Conservation (phyloP, 2,113 vertebrate genomes). For the Pandion haliaetus region DNA sequence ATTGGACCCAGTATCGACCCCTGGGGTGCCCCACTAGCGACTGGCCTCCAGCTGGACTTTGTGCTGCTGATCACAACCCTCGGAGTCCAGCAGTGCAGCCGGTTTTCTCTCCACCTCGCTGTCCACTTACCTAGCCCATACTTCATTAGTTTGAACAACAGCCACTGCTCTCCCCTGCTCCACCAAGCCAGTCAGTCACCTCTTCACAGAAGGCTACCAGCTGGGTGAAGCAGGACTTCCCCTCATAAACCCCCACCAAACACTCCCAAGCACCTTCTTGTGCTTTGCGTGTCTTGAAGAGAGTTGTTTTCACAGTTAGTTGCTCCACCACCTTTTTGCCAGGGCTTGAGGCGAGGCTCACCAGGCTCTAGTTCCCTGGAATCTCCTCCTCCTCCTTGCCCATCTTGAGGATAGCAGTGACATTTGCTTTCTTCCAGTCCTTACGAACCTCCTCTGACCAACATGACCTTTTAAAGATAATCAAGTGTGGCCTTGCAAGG, state of each 20-base stretch:
- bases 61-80: background rate
- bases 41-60: background rate
- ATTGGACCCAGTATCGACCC: rapidly evolving
- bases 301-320: background rate
- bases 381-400: background rate
- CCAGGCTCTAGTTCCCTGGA: background rate
- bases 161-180: background rate
- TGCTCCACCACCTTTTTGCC: background rate
- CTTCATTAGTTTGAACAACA: background rate
- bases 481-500: background rate
- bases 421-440: background rate
- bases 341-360: background rate
- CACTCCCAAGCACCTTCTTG: background rate
- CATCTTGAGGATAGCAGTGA: background rate
- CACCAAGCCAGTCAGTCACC: background rate
- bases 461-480: background rate
- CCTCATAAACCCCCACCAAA: background rate
- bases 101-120: background rate
- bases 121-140: background rate
- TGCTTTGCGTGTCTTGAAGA: background rate
- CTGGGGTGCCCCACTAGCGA: background rate
- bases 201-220: background rate
- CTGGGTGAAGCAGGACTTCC: background rate
- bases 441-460: background rate
- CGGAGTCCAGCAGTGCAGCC: background rate